phyloP scores from a whole-genome alignment of 2,797 vertebrate species.

The Sebastes hopkinsi region DNA sequence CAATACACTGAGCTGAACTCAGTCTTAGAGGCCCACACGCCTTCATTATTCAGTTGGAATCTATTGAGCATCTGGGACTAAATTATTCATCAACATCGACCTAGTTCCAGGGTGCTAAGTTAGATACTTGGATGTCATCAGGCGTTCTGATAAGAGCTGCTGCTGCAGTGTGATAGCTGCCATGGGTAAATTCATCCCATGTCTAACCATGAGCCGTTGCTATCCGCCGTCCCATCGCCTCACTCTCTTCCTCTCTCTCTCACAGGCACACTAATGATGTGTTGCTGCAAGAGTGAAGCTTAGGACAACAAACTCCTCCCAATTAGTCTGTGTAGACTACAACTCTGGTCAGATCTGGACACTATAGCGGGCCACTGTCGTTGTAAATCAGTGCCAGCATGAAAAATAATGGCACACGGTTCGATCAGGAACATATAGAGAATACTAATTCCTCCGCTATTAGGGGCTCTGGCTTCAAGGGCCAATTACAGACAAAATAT shows the following conservation, averaged over 20 bases:
- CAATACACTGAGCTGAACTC: constrained; percentile 72
- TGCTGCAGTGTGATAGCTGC: constrained; percentile 62
- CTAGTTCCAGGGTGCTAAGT: constrained; percentile 82
- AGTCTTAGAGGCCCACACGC: constrained; percentile 70
- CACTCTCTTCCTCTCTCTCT: not conserved
- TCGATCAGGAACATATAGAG: constrained; percentile 13
- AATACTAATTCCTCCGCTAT: constrained; percentile 40
- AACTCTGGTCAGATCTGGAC: constrained; percentile 59
- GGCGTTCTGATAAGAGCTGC: constrained; percentile 68
- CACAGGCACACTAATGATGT: constrained; percentile 70
- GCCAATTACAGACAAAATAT: constrained; percentile 26
- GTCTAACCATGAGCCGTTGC: constrained; percentile 39
- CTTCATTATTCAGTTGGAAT: constrained; percentile 82
- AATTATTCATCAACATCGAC: constrained; percentile 84
- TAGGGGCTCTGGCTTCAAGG: constrained; percentile 12
- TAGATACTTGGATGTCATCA: constrained; percentile 79
- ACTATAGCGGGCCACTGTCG: constrained; percentile 35
- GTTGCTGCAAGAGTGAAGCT: constrained; percentile 64
- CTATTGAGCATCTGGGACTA: constrained; percentile 84
- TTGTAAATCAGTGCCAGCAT: constrained; percentile 47
- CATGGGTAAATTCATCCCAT: constrained; percentile 54
- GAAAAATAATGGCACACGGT: constrained; percentile 56
- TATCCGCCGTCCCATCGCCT: constrained; percentile 37
- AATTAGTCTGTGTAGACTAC: constrained; percentile 64
- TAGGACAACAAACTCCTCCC: constrained; percentile 73